These are phyloP conservation scores for Labeo catla DNA, from an alignment of 2,113 vertebrate genomes.

Conservation along the genomic window DNA sequence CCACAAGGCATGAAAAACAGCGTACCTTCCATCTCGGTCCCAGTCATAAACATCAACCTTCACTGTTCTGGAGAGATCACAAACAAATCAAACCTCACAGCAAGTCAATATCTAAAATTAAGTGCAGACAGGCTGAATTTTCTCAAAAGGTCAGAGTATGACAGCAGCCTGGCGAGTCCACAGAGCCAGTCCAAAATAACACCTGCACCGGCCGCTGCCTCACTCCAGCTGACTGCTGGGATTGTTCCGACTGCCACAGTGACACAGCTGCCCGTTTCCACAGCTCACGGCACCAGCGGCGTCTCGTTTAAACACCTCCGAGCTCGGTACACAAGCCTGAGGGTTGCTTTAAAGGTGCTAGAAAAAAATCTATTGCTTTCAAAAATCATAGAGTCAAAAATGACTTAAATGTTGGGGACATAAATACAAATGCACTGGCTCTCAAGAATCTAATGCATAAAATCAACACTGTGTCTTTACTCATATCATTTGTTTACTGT, in stretches of 20 bases:
- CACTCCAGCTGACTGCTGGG: constrained; percentile 70
- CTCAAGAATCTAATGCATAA: neutral
- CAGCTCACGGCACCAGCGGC: constrained; percentile 6
- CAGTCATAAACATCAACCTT: constrained; percentile 97
- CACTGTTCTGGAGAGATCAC: constrained; percentile 82
- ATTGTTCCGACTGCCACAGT: constrained; percentile 74
- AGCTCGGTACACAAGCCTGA: neutral
- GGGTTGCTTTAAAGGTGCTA: constrained; percentile 7
- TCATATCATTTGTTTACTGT: neutral
- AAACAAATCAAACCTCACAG: constrained; percentile 22
- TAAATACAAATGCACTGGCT: neutral
- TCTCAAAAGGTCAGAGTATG: constrained; percentile 29
- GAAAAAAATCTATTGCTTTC: neutral
- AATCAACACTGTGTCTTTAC: neutral
- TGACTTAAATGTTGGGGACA: neutral
- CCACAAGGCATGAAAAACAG: neutral
- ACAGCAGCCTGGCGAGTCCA: constrained; percentile 18
- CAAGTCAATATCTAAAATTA: constrained; percentile 22
- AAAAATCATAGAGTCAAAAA: neutral
- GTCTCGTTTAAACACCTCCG: constrained; percentile 13
- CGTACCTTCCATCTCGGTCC: constrained; percentile 96
- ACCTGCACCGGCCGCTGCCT: constrained; percentile 73
- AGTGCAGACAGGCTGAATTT: constrained; percentile 24
- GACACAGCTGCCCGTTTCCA: constrained; percentile 47
- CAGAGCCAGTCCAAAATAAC: constrained; percentile 69